Percentiles rank a stretch among this genome's conserved stretches.
Evolutionary conservation across 2,888 invertebrate species (phyloP).

Genomic region (Malachius bipustulatus): DNA sequence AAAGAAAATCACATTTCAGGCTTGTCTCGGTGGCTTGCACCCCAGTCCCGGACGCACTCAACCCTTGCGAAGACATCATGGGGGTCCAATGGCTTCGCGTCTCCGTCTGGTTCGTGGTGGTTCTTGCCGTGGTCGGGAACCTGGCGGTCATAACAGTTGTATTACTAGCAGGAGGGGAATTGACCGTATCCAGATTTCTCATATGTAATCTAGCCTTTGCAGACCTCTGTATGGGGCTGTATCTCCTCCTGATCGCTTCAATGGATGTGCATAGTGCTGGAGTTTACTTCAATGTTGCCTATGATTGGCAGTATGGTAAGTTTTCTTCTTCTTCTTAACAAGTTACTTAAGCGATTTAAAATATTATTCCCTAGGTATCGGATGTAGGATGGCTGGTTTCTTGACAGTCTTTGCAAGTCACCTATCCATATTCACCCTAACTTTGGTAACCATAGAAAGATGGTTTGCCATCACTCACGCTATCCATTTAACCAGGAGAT

Average conservation of each 20-base stretch:
- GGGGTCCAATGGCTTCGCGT: conserved; percentile 65
- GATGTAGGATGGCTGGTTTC: conserved; percentile 80
- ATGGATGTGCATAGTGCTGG: conserved; percentile 77
- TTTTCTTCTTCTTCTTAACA: conserved; percentile 6
- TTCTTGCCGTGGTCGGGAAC: conserved; percentile 74
- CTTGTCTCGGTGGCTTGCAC: conserved; percentile 50
- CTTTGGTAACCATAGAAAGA: conserved; percentile 74
- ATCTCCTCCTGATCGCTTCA: conserved; percentile 69
- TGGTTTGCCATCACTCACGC: conserved; percentile 78
- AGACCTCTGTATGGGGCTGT: conserved; percentile 78
- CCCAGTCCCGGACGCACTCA: conserved; percentile 68
- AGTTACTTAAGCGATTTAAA: neutral
- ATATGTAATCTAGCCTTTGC: conserved; percentile 79
- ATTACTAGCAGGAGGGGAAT: conserved; percentile 46
- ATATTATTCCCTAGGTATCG: conserved; percentile 41
- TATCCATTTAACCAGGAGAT: conserved; percentile 67
- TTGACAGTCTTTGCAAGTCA: conserved; percentile 80
- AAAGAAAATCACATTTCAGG: too few relatives aligned
- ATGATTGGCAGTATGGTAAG: conserved; percentile 73
- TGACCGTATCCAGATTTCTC: conserved; percentile 55
- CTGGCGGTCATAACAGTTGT: conserved; percentile 69
- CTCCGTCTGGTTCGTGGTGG: conserved; percentile 78
- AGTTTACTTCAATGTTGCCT: conserved; percentile 81
- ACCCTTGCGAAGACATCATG: conserved; percentile 86
- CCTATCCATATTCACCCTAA: conserved; percentile 75